These are phyloP conservation scores for Julus scanicus DNA, from an alignment of 2,888 invertebrate species.

Conservation along the genomic window DNA sequence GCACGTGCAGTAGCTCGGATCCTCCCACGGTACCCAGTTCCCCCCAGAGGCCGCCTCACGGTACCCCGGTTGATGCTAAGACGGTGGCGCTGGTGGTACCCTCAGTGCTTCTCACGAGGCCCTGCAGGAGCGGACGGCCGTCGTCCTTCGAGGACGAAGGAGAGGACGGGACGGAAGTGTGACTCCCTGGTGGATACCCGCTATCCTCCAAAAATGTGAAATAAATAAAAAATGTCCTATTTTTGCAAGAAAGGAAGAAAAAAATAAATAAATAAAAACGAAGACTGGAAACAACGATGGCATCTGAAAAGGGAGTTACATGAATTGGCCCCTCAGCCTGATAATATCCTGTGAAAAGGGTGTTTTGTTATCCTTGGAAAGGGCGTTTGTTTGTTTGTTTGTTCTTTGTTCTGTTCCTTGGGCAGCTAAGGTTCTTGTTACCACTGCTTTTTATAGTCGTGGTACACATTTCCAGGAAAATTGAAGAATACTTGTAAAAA, in stretches of 20 bases:
- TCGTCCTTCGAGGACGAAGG: constrained; percentile 54
- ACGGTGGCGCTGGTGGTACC: constrained; percentile 51
- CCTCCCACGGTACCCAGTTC: constrained; percentile 55
- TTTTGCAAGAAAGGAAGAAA: not conserved
- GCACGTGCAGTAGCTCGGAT: constrained; percentile 55
- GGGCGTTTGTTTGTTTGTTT: no score
- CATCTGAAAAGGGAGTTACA: not conserved
- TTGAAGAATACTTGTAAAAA: no score
- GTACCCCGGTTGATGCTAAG: constrained; percentile 17
- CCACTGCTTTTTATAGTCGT: not conserved
- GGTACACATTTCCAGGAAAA: not conserved
- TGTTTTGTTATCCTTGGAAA: not conserved
- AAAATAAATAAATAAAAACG: constrained; percentile 3
- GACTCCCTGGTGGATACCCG: not conserved
- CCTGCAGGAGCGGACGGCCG: not conserved
- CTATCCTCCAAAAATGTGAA: not conserved
- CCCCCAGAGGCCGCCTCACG: constrained; percentile 47
- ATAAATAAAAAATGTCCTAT: constrained; percentile 32
- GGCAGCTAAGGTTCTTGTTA: not conserved
- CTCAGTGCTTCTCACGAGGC: constrained; percentile 25
- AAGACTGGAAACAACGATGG: not conserved
- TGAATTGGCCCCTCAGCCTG: not conserved
- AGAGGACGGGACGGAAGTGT: constrained; percentile 54
- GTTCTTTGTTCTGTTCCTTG: not conserved
- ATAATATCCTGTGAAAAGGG: not conserved